phyloP scores from a whole-genome alignment of 2,888 invertebrate genomes.

The Sinodicranocentrus sp. region DNA sequence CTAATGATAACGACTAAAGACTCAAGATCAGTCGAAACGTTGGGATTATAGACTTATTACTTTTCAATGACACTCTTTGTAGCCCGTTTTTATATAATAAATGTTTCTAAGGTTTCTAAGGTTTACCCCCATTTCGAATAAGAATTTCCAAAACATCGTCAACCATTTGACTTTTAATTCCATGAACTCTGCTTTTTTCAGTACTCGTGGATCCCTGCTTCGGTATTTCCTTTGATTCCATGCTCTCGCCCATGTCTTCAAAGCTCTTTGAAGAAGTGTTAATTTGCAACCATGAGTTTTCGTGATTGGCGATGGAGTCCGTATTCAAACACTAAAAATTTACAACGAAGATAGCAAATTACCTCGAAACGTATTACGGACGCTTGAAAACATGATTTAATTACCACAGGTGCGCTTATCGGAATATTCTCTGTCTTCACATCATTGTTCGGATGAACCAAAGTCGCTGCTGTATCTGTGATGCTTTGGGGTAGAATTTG shows the following conservation, averaged over 20 bases:
- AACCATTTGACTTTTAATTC: constrained; percentile 87
- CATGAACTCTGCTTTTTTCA: constrained; percentile 69
- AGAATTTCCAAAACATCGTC: constrained; percentile 96
- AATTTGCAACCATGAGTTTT: not conserved
- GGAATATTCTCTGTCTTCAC: constrained; percentile 22
- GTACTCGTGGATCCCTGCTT: constrained; percentile 79
- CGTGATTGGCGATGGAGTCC: not conserved
- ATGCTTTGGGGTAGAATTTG: not conserved
- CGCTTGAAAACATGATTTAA: no score
- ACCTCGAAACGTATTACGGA: no score
- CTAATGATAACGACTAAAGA: no score
- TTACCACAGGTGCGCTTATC: no score
- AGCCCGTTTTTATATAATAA: no score
- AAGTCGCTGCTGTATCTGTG: no score
- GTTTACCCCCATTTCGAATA: constrained; percentile 91
- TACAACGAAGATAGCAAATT: not conserved
- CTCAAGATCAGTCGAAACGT: no score
- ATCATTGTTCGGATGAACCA: not conserved
- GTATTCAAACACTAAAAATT: not conserved
- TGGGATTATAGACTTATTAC: no score
- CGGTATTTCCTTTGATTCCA: constrained; percentile 57
- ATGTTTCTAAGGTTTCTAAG: no score
- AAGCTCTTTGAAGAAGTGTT: constrained; percentile 30
- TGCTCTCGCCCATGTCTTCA: constrained; percentile 65
- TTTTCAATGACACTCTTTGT: no score